phyloP scores from a whole-genome alignment of 1,140 invertebrate genomes.

The honey bee (Apis mellifera) region DNA sequence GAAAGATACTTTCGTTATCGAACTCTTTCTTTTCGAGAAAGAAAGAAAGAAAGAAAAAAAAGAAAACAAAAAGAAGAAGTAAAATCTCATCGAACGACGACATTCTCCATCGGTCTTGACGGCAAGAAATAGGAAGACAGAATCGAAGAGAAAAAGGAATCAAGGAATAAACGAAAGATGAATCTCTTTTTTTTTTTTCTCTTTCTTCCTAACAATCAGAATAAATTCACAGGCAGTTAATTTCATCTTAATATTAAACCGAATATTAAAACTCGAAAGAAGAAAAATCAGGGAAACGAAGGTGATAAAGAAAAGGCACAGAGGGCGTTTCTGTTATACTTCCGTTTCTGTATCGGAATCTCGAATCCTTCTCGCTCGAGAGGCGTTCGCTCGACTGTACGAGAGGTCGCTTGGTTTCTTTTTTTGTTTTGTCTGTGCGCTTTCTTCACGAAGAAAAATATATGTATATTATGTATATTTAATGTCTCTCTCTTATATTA shows the following conservation, averaged over 20 bases:
- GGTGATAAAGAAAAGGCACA: conserved; percentile 12
- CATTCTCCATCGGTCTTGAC: neutral
- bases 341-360: conserved; percentile 3
- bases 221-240: conserved; percentile 26
- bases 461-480: conserved; percentile 58
- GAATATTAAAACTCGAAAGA: neutral
- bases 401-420: neutral
- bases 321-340: neutral
- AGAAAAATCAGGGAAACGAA: conserved; percentile 7
- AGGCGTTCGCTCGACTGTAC: conserved; percentile 10
- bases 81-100: neutral
- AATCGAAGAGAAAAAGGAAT: neutral
- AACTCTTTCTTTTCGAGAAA: too few species aligned
- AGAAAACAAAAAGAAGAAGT: neutral
- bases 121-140: neutral
- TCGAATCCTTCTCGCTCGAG: conserved; percentile 66
- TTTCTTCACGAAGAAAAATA: conserved; percentile 53
- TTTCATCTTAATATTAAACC: conserved; percentile 3
- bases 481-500: conserved; percentile 53
- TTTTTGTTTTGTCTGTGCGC: conserved; percentile 45
- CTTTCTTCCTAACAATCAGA: conserved; percentile 15
- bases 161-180: conserved; percentile 3
- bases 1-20: neutral
- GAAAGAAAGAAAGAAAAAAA: neutral
- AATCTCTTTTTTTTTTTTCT: neutral